These are phyloP conservation scores for Chlorocebus sabaeus DNA, from an alignment of 2,113 vertebrate species.

Conservation along the genomic window DNA sequence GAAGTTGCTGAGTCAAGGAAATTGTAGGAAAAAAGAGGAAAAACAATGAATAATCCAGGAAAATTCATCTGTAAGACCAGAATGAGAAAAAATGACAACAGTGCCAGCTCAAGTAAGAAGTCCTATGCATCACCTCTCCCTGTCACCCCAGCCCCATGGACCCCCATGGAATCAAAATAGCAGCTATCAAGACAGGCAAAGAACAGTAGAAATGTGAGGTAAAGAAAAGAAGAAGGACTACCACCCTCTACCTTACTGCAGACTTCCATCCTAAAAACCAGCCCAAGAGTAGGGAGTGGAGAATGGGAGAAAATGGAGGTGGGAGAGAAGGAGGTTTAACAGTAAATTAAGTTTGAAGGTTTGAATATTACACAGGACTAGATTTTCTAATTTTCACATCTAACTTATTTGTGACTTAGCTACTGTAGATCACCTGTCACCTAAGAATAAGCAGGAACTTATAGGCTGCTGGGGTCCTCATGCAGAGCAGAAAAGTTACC, in stretches of 20 bases:
- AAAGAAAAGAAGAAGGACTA: background rate
- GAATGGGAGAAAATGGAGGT: background rate
- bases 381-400: background rate
- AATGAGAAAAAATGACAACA: background rate
- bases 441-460: background rate
- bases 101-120: background rate
- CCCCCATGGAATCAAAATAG: background rate
- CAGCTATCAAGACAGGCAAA: background rate
- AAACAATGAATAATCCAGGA: background rate
- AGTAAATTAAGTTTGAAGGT: background rate
- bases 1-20: background rate
- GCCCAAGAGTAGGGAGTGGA: background rate
- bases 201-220: background rate
- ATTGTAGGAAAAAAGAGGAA: background rate
- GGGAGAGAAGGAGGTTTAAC: background rate
- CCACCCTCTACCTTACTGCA: background rate
- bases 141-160: background rate
- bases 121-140: background rate
- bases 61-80: background rate
- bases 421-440: background rate
- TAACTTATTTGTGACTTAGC: background rate
- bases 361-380: background rate
- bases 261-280: background rate
- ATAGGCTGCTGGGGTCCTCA: background rate
- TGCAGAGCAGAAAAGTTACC: background rate